phyloP scores from a whole-genome alignment of 2,113 vertebrate species.

The Poeciliopsis retropinna region DNA sequence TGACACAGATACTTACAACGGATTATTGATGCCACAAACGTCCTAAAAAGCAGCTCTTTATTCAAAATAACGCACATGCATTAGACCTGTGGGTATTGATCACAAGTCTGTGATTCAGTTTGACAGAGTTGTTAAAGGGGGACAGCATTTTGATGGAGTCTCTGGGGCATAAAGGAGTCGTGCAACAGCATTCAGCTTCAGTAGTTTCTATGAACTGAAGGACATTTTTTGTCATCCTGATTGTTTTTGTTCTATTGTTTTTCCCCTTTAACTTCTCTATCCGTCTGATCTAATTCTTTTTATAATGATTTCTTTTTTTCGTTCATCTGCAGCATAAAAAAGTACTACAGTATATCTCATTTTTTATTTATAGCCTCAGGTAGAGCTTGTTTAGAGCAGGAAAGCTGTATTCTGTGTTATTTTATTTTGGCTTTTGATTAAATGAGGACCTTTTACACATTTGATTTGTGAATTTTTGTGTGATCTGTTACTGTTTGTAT shows the following conservation, averaged over 20 bases:
- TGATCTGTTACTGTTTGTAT: neutral
- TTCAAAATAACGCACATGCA: constrained; percentile 15
- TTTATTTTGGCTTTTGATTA: too few species aligned
- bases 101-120: constrained; percentile 27
- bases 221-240: constrained; percentile 15
- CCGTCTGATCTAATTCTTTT: constrained; percentile 12
- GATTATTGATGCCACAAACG: constrained; percentile 38
- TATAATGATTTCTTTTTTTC: neutral
- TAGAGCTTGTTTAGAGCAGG: too few species aligned
- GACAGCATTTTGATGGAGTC: constrained; percentile 25
- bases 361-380: too few species aligned
- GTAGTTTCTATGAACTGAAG: constrained; percentile 7
- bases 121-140: constrained; percentile 25
- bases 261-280: neutral
- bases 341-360: neutral
- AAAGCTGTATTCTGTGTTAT: neutral
- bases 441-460: too few species aligned
- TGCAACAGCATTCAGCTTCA: neutral
- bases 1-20: constrained; percentile 11
- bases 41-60: constrained; percentile 40
- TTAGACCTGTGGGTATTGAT: constrained; percentile 45
- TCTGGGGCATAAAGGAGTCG: neutral
- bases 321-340: neutral
- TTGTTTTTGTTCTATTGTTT: constrained; percentile 4
- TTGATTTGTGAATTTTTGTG: too few species aligned